These are phyloP conservation scores for Epinotia demarniana DNA, from an alignment of 2,888 invertebrate genomes.

Conservation along the genomic window DNA sequence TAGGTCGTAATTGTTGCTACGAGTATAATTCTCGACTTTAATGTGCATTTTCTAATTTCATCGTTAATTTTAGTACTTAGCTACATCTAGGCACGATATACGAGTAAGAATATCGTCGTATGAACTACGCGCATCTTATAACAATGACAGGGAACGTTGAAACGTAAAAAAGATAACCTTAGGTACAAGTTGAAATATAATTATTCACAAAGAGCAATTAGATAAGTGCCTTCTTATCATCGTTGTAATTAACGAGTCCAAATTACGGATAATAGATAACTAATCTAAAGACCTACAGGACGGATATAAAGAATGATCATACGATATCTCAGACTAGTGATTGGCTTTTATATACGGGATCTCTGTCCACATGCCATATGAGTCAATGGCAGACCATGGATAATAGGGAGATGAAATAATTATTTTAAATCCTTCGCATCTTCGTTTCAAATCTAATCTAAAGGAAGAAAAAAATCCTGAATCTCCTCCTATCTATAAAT, in stretches of 20 bases:
- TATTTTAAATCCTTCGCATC: not conserved
- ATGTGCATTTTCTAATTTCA: too few relatives aligned
- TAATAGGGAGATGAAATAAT: not conserved
- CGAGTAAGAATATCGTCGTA: too few relatives aligned
- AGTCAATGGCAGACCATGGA: not conserved
- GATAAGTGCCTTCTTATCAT: constrained; percentile 19
- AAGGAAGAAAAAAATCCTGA: not conserved
- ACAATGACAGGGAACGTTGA: not conserved
- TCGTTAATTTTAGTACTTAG: too few relatives aligned
- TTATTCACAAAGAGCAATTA: constrained; percentile 3
- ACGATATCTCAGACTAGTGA: constrained; percentile 2
- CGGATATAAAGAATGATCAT: constrained; percentile 21
- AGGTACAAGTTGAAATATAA: constrained; percentile 20
- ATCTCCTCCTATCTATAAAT: too few relatives aligned
- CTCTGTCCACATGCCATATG: not conserved
- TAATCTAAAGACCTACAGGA: constrained; percentile 16
- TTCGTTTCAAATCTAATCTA: not conserved
- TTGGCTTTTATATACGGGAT: constrained; percentile 2
- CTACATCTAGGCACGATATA: too few relatives aligned
- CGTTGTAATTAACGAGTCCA: constrained; percentile 23
- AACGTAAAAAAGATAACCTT: too few relatives aligned
- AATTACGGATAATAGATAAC: constrained; percentile 14
- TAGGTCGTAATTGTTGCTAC: too few relatives aligned
- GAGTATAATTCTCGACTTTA: too few relatives aligned
- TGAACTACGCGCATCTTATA: not conserved